phyloP scores from a whole-genome alignment of 2,888 invertebrate genomes.

The Lysandra coridon region DNA sequence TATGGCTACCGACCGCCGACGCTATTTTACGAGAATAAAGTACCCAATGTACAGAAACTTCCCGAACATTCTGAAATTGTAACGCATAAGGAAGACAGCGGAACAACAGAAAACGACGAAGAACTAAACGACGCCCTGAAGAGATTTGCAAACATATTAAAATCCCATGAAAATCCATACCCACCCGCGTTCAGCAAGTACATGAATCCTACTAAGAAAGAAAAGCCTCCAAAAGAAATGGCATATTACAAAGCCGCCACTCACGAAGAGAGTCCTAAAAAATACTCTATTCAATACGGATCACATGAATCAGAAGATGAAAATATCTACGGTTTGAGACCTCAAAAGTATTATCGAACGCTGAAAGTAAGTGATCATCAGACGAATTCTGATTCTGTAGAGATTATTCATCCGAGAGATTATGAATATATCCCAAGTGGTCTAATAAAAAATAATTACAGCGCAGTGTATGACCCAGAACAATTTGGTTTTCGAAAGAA shows the following conservation, averaged over 20 bases:
- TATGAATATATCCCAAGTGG: constrained; percentile 7
- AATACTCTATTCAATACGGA: neutral
- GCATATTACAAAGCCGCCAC: neutral
- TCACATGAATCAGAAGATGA: neutral
- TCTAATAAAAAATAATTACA: neutral
- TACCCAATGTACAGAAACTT: neutral
- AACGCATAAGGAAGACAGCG: neutral
- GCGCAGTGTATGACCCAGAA: neutral
- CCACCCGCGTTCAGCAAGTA: constrained; percentile 40
- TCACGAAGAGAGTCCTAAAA: neutral
- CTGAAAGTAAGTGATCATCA: neutral
- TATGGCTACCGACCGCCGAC: constrained; percentile 41
- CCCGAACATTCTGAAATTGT: neutral
- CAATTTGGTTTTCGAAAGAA: neutral
- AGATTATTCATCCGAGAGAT: neutral
- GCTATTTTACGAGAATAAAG: constrained; percentile 32
- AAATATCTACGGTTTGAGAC: neutral
- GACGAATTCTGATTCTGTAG: neutral
- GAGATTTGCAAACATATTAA: constrained; percentile 34
- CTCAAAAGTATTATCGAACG: neutral
- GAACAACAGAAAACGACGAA: neutral
- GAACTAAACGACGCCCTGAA: constrained; percentile 20
- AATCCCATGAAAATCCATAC: constrained; percentile 33
- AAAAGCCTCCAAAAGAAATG: neutral
- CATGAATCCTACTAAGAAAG: neutral